Conservation (phyloP, 2,888 invertebrate species). For the Zele albiditarsus region DNA sequence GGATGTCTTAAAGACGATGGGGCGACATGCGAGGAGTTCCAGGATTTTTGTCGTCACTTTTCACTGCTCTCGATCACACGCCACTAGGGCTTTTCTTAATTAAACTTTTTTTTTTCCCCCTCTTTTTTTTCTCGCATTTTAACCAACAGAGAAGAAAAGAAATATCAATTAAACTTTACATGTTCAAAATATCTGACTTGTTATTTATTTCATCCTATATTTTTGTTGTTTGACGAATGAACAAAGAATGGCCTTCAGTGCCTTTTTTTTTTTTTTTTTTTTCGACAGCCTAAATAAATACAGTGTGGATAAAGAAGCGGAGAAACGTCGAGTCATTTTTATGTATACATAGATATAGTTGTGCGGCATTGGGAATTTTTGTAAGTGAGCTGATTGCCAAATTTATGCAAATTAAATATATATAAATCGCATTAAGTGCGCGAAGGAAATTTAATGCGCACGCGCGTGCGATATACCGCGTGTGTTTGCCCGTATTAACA, state of each 20-base stretch:
- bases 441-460: background rate
- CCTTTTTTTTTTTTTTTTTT: background rate
- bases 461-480: background rate
- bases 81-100: slow-evolving; percentile 19
- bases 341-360: background rate
- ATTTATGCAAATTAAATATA: slow-evolving; percentile 61
- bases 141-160: background rate
- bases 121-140: background rate
- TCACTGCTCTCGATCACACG: slow-evolving; percentile 10
- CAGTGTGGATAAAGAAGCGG: background rate
- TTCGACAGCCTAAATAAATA: background rate
- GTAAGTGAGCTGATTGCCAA: slow-evolving; percentile 61
- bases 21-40: slow-evolving; percentile 46
- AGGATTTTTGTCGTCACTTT: slow-evolving; percentile 33
- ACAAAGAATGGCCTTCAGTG: slow-evolving; percentile 14
- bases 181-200: background rate
- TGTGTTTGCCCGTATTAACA: slow-evolving; percentile 56
- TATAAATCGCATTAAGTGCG: slow-evolving; percentile 7
- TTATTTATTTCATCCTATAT: background rate
- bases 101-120: slow-evolving; percentile 23
- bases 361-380: slow-evolving; percentile 1
- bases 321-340: slow-evolving; percentile 9
- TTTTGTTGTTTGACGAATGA: background rate
- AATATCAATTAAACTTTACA: slow-evolving; percentile 18
- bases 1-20: slow-evolving; percentile 65